Percentiles rank a stretch among this genome's conserved stretches.
phyloP scores from a whole-genome alignment of 1,140 invertebrate genomes.

The Bombus haemorrhoidalis region DNA sequence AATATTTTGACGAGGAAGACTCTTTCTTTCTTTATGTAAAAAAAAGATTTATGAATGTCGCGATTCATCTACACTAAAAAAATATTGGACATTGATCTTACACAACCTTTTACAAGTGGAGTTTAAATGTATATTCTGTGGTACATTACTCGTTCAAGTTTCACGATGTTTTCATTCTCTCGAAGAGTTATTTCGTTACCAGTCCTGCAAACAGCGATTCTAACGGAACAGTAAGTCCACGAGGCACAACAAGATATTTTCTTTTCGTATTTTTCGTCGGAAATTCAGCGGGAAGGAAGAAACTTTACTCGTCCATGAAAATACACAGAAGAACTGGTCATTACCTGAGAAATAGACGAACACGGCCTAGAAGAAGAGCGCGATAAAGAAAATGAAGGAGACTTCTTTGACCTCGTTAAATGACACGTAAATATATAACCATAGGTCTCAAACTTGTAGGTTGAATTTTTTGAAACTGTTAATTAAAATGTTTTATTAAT shows the following conservation, averaged over 20 bases:
- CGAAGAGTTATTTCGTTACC: neutral
- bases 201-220: neutral
- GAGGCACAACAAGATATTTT: neutral
- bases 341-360: slow-evolving; percentile 44
- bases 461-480: neutral
- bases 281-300: slow-evolving; percentile 27
- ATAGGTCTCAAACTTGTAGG: too few species aligned
- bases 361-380: neutral
- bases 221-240: neutral
- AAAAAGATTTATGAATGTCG: neutral
- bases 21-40: neutral
- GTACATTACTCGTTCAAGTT: slow-evolving; percentile 28
- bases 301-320: slow-evolving; percentile 35
- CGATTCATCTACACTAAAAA: neutral
- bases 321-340: slow-evolving; percentile 38
- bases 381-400: slow-evolving; percentile 25
- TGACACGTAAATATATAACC: neutral
- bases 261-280: slow-evolving; percentile 6
- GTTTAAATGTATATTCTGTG: slow-evolving; percentile 56
- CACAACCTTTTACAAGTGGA: neutral
- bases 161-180: slow-evolving; percentile 4
- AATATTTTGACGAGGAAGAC: neutral
- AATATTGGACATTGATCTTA: neutral
- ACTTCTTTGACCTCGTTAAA: slow-evolving; percentile 48
- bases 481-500: neutral